Evolutionary conservation across 64 coral and sea anemone genomes (phyloP).

Genomic region (Platygyra sinensis): DNA sequence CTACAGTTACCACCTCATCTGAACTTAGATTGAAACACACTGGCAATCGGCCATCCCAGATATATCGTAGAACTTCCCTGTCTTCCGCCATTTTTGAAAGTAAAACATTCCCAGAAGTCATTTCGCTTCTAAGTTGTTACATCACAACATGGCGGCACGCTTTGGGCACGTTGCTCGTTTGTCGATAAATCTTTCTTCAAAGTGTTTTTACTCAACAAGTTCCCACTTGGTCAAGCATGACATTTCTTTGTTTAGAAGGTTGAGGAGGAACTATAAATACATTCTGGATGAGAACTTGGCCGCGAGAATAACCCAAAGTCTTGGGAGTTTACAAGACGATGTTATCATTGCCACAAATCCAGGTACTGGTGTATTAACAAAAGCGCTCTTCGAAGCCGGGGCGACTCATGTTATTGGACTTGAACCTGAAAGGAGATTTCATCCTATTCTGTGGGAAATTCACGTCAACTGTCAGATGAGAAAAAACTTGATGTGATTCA

Average conservation of each 20-base stretch:
- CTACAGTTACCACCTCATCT: conserved; percentile 90
- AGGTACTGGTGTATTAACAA: conserved; percentile 58
- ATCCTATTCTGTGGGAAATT: conserved; percentile 44
- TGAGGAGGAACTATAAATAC: conserved; percentile 66
- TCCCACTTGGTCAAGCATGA: conserved; percentile 46
- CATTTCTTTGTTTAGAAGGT: conserved; percentile 35
- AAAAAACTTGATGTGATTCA: conserved; percentile 53
- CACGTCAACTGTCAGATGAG: conserved; percentile 13
- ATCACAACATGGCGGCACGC: conserved; percentile 75
- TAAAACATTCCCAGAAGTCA: conserved; percentile 55
- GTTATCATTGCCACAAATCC: conserved; percentile 71
- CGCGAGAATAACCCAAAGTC: conserved; percentile 50
- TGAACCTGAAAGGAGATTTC: conserved; percentile 84
- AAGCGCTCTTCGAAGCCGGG: conserved; percentile 62
- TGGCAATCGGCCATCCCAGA: conserved; percentile 96
- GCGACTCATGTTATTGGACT: conserved; percentile 77
- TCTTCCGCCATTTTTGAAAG: conserved; percentile 98
- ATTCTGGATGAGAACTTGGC: conserved; percentile 65
- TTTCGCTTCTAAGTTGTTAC: conserved; percentile 1
- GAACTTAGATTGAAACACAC: conserved; percentile 97
- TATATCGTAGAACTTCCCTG: conserved; percentile 88
- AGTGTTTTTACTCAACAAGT: conserved; percentile 12
- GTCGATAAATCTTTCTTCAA: not conserved
- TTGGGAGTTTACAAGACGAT: conserved; percentile 47
- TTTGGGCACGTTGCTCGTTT: not conserved